Percentiles rank a stretch among this genome's conserved stretches.
Evolutionary conservation across 2,797 vertebrate genomes (phyloP).

Genomic region (Limosa lapponica): DNA sequence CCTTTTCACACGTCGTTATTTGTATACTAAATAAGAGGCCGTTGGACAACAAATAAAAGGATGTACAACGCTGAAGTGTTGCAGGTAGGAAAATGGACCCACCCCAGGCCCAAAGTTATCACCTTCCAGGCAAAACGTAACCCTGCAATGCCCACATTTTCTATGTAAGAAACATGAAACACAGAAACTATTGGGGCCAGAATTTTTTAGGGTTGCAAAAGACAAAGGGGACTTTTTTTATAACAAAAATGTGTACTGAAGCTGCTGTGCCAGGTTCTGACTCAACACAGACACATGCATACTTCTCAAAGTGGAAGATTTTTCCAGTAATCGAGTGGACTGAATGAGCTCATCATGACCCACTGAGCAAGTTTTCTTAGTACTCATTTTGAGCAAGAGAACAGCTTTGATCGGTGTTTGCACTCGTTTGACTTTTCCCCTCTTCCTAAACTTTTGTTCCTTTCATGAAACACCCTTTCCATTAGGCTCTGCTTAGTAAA

Average conservation of each 20-base stretch:
- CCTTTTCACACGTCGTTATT: not conserved
- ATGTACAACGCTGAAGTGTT: not conserved
- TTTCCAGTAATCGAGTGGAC: conserved; percentile 66
- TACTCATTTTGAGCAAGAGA: conserved; percentile 37
- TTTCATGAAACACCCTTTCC: conserved; percentile 20
- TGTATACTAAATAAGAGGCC: not conserved
- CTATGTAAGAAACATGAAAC: not conserved
- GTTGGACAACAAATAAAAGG: not conserved
- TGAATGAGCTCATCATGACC: conserved; percentile 65
- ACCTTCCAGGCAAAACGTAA: not conserved
- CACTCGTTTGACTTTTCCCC: conserved; percentile 52
- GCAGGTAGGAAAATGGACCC: not conserved
- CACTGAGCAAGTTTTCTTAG: conserved; percentile 66
- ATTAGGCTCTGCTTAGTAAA: not conserved
- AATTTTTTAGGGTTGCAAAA: not conserved
- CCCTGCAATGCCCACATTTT: not conserved
- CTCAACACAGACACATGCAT: conserved; percentile 50
- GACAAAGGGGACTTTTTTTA: conserved; percentile 47
- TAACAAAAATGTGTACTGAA: conserved; percentile 54
- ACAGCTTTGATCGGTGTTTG: conserved; percentile 42
- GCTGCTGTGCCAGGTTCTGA: conserved; percentile 56
- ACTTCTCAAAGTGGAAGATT: conserved; percentile 56
- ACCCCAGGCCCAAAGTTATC: fast-evolving
- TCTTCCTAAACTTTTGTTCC: conserved; percentile 46
- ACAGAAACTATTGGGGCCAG: not conserved